Percentiles rank a stretch among this genome's conserved stretches.
Conservation (phyloP, 2,888 invertebrate species). For the Anarsia innoxiella region DNA sequence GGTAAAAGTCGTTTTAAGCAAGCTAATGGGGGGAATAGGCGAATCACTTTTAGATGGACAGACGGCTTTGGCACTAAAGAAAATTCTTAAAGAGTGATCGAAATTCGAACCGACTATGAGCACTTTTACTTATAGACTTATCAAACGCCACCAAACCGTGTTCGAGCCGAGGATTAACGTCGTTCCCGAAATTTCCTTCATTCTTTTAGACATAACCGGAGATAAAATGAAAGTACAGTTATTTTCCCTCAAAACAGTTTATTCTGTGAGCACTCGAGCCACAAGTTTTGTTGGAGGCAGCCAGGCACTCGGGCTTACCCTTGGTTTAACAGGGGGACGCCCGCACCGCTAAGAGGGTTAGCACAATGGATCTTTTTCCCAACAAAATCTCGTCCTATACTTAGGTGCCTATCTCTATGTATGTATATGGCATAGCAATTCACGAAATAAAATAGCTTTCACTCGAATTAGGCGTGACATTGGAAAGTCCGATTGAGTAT, state of each 20-base stretch:
- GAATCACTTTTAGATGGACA: too few relatives aligned
- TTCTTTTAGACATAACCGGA: constrained; percentile 3
- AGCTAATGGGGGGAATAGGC: too few relatives aligned
- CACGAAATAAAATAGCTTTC: constrained; percentile 10
- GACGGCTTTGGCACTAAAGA: too few relatives aligned
- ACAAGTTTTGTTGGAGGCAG: constrained; percentile 32
- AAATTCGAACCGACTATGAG: neutral
- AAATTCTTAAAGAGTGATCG: too few relatives aligned
- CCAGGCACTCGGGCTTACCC: constrained; percentile 48
- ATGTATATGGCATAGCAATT: constrained; percentile 9
- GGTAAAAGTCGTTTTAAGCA: too few relatives aligned
- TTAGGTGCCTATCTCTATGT: constrained; percentile 19
- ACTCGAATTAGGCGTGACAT: constrained; percentile 12
- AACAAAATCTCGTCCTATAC: constrained; percentile 47
- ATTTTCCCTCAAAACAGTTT: constrained; percentile 18
- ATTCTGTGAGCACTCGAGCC: constrained; percentile 26
- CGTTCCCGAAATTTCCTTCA: neutral
- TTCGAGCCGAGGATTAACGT: neutral
- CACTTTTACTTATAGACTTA: neutral
- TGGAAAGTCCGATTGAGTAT: constrained; percentile 4
- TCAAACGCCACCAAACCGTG: neutral
- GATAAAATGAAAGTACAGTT: constrained; percentile 12
- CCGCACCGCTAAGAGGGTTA: constrained; percentile 59
- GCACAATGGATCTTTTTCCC: constrained; percentile 64
- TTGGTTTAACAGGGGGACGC: constrained; percentile 44